Conservation (phyloP, 2,888 invertebrate species). For the Synanthedon vespiformis region DNA sequence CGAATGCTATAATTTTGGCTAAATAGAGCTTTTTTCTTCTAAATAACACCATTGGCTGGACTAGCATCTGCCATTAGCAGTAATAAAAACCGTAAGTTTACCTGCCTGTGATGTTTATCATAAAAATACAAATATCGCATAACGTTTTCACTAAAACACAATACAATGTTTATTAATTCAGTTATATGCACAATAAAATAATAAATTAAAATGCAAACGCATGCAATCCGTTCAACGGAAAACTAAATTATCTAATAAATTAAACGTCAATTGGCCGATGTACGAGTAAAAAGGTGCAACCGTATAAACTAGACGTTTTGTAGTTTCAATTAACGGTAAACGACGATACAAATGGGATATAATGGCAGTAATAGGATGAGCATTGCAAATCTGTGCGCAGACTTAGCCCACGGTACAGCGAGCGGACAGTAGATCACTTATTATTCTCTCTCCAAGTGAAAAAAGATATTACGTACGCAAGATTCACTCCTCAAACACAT, state of each 20-base stretch:
- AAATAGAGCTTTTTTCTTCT: too few relatives aligned
- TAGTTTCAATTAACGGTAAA: slow-evolving; percentile 45
- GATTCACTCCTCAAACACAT: too few relatives aligned
- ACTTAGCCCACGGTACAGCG: not conserved
- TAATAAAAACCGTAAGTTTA: too few relatives aligned
- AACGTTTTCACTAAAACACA: not conserved
- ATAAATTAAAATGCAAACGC: not conserved
- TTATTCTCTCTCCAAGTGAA: too few relatives aligned
- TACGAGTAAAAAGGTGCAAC: slow-evolving; percentile 33
- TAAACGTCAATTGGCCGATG: slow-evolving; percentile 27
- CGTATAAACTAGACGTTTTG: slow-evolving; percentile 38
- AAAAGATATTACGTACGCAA: too few relatives aligned
- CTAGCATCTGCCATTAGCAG: too few relatives aligned
- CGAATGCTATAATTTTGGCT: too few relatives aligned
- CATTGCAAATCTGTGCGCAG: slow-evolving; percentile 5
- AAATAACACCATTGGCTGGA: too few relatives aligned
- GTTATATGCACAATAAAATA: not conserved
- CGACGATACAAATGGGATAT: slow-evolving; percentile 33
- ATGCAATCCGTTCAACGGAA: slow-evolving; percentile 19
- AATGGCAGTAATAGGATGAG: slow-evolving; percentile 8
- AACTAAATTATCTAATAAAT: slow-evolving; percentile 54
- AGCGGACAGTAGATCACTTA: not conserved
- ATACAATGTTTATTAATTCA: not conserved
- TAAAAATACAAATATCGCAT: too few relatives aligned
- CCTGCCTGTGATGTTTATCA: too few relatives aligned